These are phyloP conservation scores for Peromyscus attwateri DNA, from an alignment of 2,797 vertebrate genomes.

Conservation along the genomic window DNA sequence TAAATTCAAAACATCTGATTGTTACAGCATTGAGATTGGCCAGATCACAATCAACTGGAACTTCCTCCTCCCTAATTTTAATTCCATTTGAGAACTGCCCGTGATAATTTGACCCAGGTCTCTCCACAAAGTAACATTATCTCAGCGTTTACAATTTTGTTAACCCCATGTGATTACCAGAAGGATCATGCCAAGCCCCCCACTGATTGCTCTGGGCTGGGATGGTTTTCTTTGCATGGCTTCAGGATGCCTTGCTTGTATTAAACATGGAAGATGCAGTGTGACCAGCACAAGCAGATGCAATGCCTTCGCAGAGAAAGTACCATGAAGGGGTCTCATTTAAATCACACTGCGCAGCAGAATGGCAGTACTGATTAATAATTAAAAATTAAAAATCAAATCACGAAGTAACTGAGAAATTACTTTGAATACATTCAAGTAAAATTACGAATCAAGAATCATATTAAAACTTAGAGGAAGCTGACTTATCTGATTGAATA, in stretches of 20 bases:
- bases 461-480: conserved; percentile 44
- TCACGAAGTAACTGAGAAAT: conserved; percentile 30
- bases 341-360: conserved; percentile 12
- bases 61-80: conserved; percentile 81
- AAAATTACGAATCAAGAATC: conserved; percentile 35
- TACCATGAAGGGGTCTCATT: background rate
- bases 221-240: conserved; percentile 37
- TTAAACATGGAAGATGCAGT: conserved; percentile 54
- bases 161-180: conserved; percentile 77
- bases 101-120: conserved; percentile 78
- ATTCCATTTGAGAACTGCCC: conserved; percentile 76
- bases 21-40: conserved; percentile 53
- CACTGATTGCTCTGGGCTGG: conserved; percentile 62
- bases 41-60: conserved; percentile 77
- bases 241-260: conserved; percentile 57
- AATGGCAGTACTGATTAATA: background rate
- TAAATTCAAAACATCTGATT: conserved; percentile 81
- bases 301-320: conserved; percentile 16
- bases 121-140: conserved; percentile 76
- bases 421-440: conserved; percentile 61
- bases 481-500: background rate
- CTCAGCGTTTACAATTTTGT: conserved; percentile 77
- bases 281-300: background rate
- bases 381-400: conserved; percentile 56
- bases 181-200: conserved; percentile 22